Base-by-base conservation (phyloP, 2,797 vertebrate genomes). In the Synanceia verrucosa region DNA sequence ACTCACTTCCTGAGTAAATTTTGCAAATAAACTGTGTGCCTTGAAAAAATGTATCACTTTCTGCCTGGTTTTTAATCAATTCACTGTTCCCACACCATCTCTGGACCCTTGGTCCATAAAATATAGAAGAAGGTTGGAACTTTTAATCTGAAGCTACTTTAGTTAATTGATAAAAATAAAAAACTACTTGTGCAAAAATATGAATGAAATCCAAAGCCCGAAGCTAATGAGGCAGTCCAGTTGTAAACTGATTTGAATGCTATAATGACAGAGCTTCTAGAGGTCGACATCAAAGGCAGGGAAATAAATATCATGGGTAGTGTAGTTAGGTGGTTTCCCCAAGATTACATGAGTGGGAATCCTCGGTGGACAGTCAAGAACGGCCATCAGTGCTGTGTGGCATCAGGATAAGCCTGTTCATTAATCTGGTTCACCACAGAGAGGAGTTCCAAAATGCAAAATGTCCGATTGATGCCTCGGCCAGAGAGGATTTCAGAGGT, bases 331-430 rank as follows among this genome's bases (percentile, higher is more conserved):
- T 57, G 81, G 65, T 67, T 81, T 82, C 47, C 73, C 67, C 43
- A 69, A 77, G 73, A 84, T 85, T 82, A 84, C 67, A 71, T 10
- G 46, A 78, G 56, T 4, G 63, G 79, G 69, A 86, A 71, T 77
- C 61, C 73, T 65, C 53, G 3, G 43, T 65, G 76, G 60, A 56
- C 70, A 57, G 65, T 72, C 53, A 64, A 78, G 58, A 84, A 85
- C 66, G 70, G 53, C 82, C 47, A 2, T 71, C 76, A 76, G 70
- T 74, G 55, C 72, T 58, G 48, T 62, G 72, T 70, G 76, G 73
- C 70, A 81, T 81, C 74, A 70, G 74, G 76, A 86, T 88, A 78
- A 89, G 68, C 83, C 57, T 69, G 76, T 70, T 82, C 73, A 87
- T 85, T 87, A 86, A 87, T 90, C 85, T 64, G 5, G 78, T 72